A percentile compares a stretch with the other conserved stretches of the same genome.
Conservation (phyloP, 2,113 vertebrate species). For the Microcebus griseorufus region DNA sequence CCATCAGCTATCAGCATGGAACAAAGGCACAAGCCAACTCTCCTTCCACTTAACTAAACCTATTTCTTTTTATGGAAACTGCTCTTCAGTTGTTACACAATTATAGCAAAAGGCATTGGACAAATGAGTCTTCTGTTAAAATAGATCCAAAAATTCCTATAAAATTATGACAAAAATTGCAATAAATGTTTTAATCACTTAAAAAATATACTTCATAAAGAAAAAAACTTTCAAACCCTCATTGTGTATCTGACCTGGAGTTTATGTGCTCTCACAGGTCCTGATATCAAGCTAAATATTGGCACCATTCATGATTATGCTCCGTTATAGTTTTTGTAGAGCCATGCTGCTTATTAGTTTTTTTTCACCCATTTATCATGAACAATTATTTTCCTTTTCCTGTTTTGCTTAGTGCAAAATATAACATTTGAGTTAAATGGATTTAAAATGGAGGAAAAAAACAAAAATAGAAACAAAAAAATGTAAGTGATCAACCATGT, state of each 20-base stretch:
- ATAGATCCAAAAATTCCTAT: background rate
- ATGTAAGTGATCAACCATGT: background rate
- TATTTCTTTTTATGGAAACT: background rate
- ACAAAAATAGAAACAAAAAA: background rate
- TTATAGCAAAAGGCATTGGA: background rate
- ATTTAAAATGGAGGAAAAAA: background rate
- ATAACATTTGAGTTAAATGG: background rate
- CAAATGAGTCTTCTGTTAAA: background rate
- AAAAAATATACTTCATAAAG: background rate
- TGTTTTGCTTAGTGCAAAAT: background rate
- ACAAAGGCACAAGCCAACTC: background rate
- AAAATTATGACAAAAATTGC: background rate
- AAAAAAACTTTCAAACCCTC: rapidly evolving
- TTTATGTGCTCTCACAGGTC: background rate
- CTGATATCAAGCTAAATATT: background rate
- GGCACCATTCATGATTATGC: background rate
- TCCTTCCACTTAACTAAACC: background rate
- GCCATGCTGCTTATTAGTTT: background rate
- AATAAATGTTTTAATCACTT: background rate
- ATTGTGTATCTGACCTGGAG: background rate
- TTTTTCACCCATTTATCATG: background rate
- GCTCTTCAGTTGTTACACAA: background rate
- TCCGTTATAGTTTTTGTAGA: background rate
- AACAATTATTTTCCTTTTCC: background rate
- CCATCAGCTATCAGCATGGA: background rate